Base-by-base conservation (phyloP, 2,888 invertebrate genomes). In the Limnephilus marmoratus region DNA sequence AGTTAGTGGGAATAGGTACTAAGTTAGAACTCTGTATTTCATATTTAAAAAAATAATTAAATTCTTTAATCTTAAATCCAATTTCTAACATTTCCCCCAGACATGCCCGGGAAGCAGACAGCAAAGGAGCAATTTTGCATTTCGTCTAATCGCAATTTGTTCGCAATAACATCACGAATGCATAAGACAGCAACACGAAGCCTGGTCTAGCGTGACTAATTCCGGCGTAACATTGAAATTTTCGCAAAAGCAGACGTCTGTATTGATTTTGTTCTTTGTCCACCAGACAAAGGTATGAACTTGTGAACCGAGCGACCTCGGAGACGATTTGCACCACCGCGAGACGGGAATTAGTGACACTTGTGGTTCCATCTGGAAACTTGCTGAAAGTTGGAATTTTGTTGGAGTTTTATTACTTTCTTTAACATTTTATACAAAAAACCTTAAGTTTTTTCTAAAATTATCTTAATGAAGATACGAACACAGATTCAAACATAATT, bases 181-280 rank as follows among this genome's bases (percentile, higher is more conserved):
- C 68, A n/a, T 18, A 18, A 68, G 68, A 68, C n/a, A 24, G 68
- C 68, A 68, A 68, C 68, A 68, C 68, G 68, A n/a, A 68, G 68
- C n/a, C 7, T 24, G 68, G 68, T n/a, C 34, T 31, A 31, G 87
- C 87, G 87, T 87, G 53, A 87, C 87, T 87, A 53, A 87, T 53
- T 68, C 31, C 5, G 31, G 41, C 45, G 53, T 87, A 87, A 87
- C 87, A 87, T 87, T 53, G 87, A 87, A 87, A 87, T 87, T 87
- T 53, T n/a, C 68, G 29, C 45, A 87, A 87, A 29, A 87, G 87
- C 87, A 87, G 87, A 87, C 87, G 87, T 53, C 53, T 53, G 18
- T 87, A 87, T 87, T 87, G 87, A 87, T 87, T 87, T 87, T 68
- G 87, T 53, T 49, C 87, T 87, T 87, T 87, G 87, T 87, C 87